These are phyloP conservation scores for Mimas tiliae DNA, from an alignment of 2,888 invertebrate genomes.

Conservation along the genomic window DNA sequence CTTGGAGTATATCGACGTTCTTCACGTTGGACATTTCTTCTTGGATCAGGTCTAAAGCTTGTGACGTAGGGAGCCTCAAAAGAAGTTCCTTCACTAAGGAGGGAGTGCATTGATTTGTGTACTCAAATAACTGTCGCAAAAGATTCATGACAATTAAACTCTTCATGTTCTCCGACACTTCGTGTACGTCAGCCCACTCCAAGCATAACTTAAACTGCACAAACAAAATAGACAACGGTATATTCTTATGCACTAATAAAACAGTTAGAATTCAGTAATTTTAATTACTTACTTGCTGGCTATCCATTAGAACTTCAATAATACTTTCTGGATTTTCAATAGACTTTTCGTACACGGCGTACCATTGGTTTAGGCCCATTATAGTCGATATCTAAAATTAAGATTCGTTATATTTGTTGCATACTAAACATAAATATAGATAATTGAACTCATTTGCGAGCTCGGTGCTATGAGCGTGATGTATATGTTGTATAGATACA, in stretches of 20 bases:
- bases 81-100: slow-evolving; percentile 82
- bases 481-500: no score
- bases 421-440: no score
- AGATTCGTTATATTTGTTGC: background rate
- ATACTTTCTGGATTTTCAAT: slow-evolving; percentile 80
- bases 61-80: slow-evolving; percentile 82
- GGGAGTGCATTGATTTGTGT: slow-evolving; percentile 74
- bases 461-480: no score
- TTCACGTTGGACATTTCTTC: slow-evolving; percentile 86
- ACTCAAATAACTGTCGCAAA: slow-evolving; percentile 83
- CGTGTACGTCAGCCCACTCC: slow-evolving; percentile 88
- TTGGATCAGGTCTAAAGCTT: slow-evolving; percentile 86
- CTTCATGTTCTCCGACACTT: slow-evolving; percentile 83
- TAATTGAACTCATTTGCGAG: background rate
- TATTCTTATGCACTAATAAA: background rate
- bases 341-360: slow-evolving; percentile 83
- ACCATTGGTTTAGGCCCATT: slow-evolving; percentile 85
- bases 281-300: slow-evolving; percentile 71
- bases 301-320: slow-evolving; percentile 82
- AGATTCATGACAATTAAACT: slow-evolving; percentile 82
- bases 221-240: slow-evolving; percentile 25
- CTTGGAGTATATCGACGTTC: slow-evolving; percentile 86
- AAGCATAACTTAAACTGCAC: slow-evolving; percentile 87
- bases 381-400: slow-evolving; percentile 80
- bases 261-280: background rate